Base-by-base conservation (phyloP, 2,113 vertebrate species). In the Petrocephalus microphthalmus region DNA sequence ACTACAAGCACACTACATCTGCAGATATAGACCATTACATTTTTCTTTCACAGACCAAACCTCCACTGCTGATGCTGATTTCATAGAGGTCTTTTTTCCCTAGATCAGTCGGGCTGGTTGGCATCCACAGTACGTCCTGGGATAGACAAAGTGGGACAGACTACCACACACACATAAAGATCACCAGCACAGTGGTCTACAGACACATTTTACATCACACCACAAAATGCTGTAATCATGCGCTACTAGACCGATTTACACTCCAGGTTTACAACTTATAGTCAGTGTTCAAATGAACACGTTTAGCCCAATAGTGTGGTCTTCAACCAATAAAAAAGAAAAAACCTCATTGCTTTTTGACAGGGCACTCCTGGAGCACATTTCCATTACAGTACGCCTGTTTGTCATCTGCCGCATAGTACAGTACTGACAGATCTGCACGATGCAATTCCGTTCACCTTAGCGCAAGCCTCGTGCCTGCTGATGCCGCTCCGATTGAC, bases 81-180 rank as follows among this genome's bases (percentile, higher is more conserved):
- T 84, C 37, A 84, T 52, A 25, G 13, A 29, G 47, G n/a, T 49
- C 83, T n/a, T 0, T 25, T 37, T 78, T 45, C 52, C n/a, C n/a
- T 29, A 53, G 2, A 83, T 25, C 74, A 49, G n/a, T 67, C 60
- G 25, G 81, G 71, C 51, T 87, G 86, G 71, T 56, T 87, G 86
- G 60, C 60, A 53, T 81, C 64, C 45, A 82, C 82, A 29, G 85
- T n/a, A 22, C 53, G 84, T 85, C 56, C 71, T 8, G 49, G 49
- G 83, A 84, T 49, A 53, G 45, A 84, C 22, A 5, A 25, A 51
- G 22, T 7, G 25, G 29, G 56, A 53, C 67, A 91, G 29, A 87
- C 51, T 7, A 42, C 25, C 45, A 52, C 25, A 13, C 87, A 86
- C 85, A 84, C 7, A 60, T n/a, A 51, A 54, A 37, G 29, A 93